Evolutionary conservation across 2,888 invertebrate genomes (phyloP).

Genomic region (Troides aeacus): DNA sequence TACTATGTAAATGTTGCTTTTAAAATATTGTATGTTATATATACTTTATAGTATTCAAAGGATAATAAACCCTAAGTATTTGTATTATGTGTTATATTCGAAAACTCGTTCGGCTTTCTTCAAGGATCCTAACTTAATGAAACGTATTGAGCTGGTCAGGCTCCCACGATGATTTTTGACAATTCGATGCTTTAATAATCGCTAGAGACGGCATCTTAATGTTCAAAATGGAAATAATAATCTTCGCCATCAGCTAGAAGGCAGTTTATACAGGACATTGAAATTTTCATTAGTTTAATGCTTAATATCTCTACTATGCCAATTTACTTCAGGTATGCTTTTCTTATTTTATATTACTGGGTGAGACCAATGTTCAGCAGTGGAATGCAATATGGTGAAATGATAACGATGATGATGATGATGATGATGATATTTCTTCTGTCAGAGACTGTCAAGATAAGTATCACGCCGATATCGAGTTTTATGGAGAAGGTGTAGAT

Average conservation of each 20-base stretch:
- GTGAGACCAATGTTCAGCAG: too few species aligned
- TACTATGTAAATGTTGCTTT: neutral
- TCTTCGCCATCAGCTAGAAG: neutral
- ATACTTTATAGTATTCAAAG: neutral
- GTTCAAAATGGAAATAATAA: neutral
- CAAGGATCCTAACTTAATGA: constrained; percentile 39
- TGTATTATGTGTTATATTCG: neutral
- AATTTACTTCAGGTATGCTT: too few species aligned
- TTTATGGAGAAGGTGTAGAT: too few species aligned
- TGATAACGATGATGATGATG: too few species aligned
- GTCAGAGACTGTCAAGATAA: too few species aligned
- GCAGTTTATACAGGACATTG: too few species aligned
- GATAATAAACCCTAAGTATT: neutral
- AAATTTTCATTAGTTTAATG: too few species aligned
- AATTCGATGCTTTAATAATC: neutral
- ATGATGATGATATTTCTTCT: too few species aligned
- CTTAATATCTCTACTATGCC: too few species aligned
- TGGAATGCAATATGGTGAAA: too few species aligned
- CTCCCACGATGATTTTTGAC: constrained; percentile 57
- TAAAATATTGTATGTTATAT: neutral
- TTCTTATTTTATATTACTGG: too few species aligned
- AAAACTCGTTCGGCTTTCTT: constrained; percentile 1
- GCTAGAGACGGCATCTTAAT: constrained; percentile 7
- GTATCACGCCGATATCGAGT: too few species aligned
- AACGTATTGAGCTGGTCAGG: constrained; percentile 65